Conservation (phyloP, 2,888 invertebrate species). For the Metacarcinus magister region DNA sequence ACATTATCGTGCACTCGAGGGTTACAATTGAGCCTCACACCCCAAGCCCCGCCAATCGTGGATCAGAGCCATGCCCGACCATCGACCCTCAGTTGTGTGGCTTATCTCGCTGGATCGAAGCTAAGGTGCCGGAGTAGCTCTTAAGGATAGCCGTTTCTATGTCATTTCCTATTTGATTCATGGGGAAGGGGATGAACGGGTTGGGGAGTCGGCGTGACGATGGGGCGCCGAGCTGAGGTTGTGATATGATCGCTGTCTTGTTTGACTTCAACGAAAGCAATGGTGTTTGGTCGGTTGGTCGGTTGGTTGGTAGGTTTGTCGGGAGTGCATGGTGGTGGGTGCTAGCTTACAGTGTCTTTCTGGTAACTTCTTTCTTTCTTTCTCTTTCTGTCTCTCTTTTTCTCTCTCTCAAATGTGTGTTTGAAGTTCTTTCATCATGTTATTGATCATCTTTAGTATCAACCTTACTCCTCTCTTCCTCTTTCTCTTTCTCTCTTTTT, state of each 20-base stretch:
- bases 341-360: neutral
- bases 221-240: neutral
- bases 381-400: neutral
- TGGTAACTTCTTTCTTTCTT: neutral
- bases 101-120: slow-evolving; percentile 66
- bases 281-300: slow-evolving; percentile 19
- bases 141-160: slow-evolving; percentile 66
- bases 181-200: slow-evolving; percentile 60
- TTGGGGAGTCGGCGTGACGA: slow-evolving; percentile 58
- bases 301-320: neutral
- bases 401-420: neutral
- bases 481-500: neutral
- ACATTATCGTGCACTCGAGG: slow-evolving; percentile 48
- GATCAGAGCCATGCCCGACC: slow-evolving; percentile 57
- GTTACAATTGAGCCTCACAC: slow-evolving; percentile 56
- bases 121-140: slow-evolving; percentile 72
- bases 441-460: neutral
- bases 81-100: slow-evolving; percentile 59
- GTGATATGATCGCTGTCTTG: slow-evolving; percentile 59
- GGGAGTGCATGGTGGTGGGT: neutral
- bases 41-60: slow-evolving; percentile 43
- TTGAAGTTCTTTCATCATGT: neutral
- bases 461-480: neutral
- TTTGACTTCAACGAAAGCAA: slow-evolving; percentile 54
- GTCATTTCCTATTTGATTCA: slow-evolving; percentile 71